Base-by-base conservation (phyloP, 2,113 vertebrate genomes). In the Chaetura pelagica region DNA sequence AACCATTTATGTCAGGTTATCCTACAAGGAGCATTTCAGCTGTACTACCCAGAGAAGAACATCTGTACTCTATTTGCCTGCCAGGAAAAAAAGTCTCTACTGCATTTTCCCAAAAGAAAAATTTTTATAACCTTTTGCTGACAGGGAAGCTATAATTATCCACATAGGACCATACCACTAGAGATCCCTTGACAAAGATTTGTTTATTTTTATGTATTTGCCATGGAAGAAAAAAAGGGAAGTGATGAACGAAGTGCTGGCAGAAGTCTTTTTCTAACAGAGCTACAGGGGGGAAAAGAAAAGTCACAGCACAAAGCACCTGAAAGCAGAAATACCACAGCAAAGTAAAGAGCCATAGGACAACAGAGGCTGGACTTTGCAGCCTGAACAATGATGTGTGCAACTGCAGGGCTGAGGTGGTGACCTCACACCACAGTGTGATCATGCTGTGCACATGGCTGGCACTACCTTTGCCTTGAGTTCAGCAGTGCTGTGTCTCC, bases 81-180 rank as follows among this genome's bases (percentile, higher is more conserved):
- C 75, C 69, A 87, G 72, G 71, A 96, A 90, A 87, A 42, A 80
- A 94, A 38, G n/a, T 68, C 81, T 97, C 73, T 80, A 54, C 29
- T 71, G 68, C 30, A 42, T 96, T 94, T 93, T 97, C 95, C 96
- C 96, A 71, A 94, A 96, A 96, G 89, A 92, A 96, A 95, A 93
- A 52, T 58, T 32, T 92, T 92, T 96, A 87, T 94, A 98, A 97
- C 83, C 90, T 97, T 97, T 96, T 78, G 75, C 93, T 97, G 92
- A 97, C 92, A 97, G 76, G 82, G 29, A 94, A 96, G 46, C 96
- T 93, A 89, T 96, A 97, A 97, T 93, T 97, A 97, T 84, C 96
- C 96, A 96, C 96, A 91, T 6, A 88, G 80, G 91, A 96, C 35
- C 48, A 74, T 66, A 78, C 84, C 91, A 96, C 78, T 96, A 91